Base-by-base conservation (phyloP, 2,797 vertebrate genomes). In the Enteromius anoplus region DNA sequence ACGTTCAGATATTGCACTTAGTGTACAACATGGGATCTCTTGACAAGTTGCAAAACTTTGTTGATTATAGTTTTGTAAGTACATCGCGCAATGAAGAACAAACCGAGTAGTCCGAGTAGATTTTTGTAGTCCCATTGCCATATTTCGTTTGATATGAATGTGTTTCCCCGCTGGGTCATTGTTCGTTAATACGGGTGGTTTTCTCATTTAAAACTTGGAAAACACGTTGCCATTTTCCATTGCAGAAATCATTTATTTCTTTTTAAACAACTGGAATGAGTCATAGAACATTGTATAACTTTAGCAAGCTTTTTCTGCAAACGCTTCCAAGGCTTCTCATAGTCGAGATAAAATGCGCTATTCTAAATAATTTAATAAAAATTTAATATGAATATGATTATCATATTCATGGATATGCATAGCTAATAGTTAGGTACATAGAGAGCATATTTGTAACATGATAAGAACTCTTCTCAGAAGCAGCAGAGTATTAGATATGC, bases 201-300 rank as follows among this genome's bases (percentile, higher is more conserved):
- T 82, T 40, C 45, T 34, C 1, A 62, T 47, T 71, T 75, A 75
- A 75, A 26, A 55, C 32, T 37, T 73, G 45, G 32, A 65, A 53
- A 21, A 49, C 51, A 51, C 9, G 11, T 19, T 65, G 21, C 0
- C 26, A 65, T 81, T 75, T 73, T 81, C 45, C 45, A 51, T 51
- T 37, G n/a, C 80, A 75, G 12, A 71, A 47, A 23, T 47, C 0
- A 15, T 40, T 60, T 9, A 17, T 23, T 26, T n/a, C 4, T 62
- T 32, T 23, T 58, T n/a, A 80, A 51, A 72, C 79, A 49, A 64
- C 53, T 81, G 68, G 17, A 34, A 47, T 70, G 23, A 10, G 62
- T 62, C 40, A 62, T 12, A 34, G 37, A 72, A 23, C 55, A 71
- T 34, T 71, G 42, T 32, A 49, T 49, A 72, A 71, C 45, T 12